Evolutionary conservation across 2,113 vertebrate species (phyloP), one percentile per base, ranked within the genome.

Genomic region (Gila orcuttii): DNA sequence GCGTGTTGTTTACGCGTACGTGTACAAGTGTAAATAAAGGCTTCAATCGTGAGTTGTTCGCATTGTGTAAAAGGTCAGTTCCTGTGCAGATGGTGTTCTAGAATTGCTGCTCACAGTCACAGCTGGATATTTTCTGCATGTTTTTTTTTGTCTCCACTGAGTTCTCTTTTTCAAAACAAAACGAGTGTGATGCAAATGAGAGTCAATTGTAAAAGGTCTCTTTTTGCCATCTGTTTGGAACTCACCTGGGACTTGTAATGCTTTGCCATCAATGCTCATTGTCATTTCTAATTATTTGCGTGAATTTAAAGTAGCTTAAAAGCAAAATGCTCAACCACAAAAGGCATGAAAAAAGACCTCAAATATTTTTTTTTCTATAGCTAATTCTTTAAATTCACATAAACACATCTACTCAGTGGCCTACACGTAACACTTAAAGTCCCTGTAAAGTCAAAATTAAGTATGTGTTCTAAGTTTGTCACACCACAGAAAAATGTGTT

Each of bases 171-270:
- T 64, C 64, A 64, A 79, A 71, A 74, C 47, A 85, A 82, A 86
- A 62, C 15, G 39, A 82, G 79, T 57, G 59, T 60, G 62, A 88
- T 88, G 86, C 88, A 89, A 87, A 89, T 87, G 82, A 83, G 81
- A 85, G 57, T 79, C 78, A 87, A 68, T 85, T 64, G 60, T 17
- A 57, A 85, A 87, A 79, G 42, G 69, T 57, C 79, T 90, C 68
- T 79, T 77, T 83, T 86, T 71, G 81, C 79, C 87, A 86, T 85
- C 77, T 82, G 87, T 86, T 50, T 7, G 9, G 36, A 84, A 83
- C 60, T 87, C 89, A 89, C 88, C 77, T 82, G 90, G 62, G 83
- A 85, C 69, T 36, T 59, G 68, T 73, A 74, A 79, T 68, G 64
- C 84, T 84, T 85, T 84, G 68, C 78, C 71, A 86, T 83, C 79